Percentiles rank a stretch among this genome's conserved stretches.
These are phyloP conservation scores for Sphaerophoria taeniata DNA, from an alignment of 2,888 invertebrate species.

Conservation along the genomic window DNA sequence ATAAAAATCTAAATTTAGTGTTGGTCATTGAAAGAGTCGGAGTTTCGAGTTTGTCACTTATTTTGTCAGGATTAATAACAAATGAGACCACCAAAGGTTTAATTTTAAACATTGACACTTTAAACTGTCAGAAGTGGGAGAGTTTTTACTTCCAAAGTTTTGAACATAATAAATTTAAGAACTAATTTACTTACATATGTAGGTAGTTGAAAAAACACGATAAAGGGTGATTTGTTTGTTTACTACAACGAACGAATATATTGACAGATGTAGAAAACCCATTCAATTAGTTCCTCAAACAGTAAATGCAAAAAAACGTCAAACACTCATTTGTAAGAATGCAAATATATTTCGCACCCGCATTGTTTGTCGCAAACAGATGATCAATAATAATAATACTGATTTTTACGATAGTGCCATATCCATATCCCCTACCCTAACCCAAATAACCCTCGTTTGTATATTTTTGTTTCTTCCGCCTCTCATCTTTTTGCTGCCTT, in stretches of 20 bases:
- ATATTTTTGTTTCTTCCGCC: conserved; percentile 29
- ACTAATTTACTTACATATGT: not conserved
- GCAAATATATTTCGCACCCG: conserved; percentile 69
- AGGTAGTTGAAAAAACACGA: not conserved
- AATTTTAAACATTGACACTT: not conserved
- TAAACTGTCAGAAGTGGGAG: not conserved
- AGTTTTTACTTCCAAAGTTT: not conserved
- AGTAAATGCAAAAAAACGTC: conserved; percentile 35
- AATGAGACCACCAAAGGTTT: no score
- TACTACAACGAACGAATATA: not conserved
- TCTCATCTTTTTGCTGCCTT: conserved; percentile 11
- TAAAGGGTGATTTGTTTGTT: not conserved
- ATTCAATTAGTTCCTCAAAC: conserved; percentile 55
- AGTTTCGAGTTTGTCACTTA: no score
- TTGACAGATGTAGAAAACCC: conserved; percentile 59
- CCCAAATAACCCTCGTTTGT: conserved; percentile 48
- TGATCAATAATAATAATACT: conserved; percentile 58
- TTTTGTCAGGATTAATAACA: no score
- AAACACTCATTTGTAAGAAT: conserved; percentile 26
- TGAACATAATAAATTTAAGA: not conserved
- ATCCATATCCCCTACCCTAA: conserved; percentile 1
- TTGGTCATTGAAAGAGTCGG: no score
- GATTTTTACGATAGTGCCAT: conserved; percentile 48
- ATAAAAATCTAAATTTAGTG: no score
- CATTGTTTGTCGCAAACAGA: conserved; percentile 65